A percentile compares a stretch with the other conserved stretches of the same genome.
Evolutionary conservation across 2,797 vertebrate genomes (phyloP).

Genomic region (Crenichthys baileyi): DNA sequence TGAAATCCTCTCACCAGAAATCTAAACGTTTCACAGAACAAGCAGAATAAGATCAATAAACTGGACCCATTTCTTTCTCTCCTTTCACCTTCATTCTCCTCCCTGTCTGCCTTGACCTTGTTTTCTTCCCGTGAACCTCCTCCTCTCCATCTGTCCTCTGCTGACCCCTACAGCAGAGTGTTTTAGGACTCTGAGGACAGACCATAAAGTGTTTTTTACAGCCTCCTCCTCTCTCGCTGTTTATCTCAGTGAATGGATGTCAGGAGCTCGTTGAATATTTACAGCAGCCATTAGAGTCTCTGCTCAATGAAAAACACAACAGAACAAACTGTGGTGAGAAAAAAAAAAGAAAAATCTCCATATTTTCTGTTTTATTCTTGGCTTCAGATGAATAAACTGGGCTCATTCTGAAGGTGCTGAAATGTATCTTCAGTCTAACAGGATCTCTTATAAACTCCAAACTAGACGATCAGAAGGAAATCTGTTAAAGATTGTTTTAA

Average conservation of each 20-base stretch:
- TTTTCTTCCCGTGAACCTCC: not conserved
- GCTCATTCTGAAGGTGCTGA: no score
- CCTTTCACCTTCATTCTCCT: not conserved
- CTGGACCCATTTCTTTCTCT: no score
- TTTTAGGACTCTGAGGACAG: not conserved
- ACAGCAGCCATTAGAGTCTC: slow-evolving; percentile 31
- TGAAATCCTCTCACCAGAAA: not conserved
- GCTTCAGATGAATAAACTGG: not conserved
- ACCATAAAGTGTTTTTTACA: not conserved
- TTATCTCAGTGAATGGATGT: slow-evolving; percentile 45
- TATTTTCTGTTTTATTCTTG: not conserved
- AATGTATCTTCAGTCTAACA: not conserved
- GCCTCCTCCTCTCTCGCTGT: slow-evolving; percentile 8
- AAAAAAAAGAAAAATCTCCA: not conserved
- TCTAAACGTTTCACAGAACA: no score
- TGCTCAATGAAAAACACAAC: not conserved
- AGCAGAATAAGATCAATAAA: no score
- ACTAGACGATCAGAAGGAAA: no score
- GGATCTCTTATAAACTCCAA: not conserved
- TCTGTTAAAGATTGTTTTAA: not conserved
- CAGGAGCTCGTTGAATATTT: slow-evolving; percentile 48
- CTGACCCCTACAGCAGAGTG: not conserved
- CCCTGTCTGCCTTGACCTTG: not conserved
- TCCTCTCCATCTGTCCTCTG: not conserved
- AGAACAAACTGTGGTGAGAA: not conserved